These are phyloP conservation scores for Drosophila borealis DNA, from an alignment of 2,888 invertebrate genomes.

Conservation along the genomic window DNA sequence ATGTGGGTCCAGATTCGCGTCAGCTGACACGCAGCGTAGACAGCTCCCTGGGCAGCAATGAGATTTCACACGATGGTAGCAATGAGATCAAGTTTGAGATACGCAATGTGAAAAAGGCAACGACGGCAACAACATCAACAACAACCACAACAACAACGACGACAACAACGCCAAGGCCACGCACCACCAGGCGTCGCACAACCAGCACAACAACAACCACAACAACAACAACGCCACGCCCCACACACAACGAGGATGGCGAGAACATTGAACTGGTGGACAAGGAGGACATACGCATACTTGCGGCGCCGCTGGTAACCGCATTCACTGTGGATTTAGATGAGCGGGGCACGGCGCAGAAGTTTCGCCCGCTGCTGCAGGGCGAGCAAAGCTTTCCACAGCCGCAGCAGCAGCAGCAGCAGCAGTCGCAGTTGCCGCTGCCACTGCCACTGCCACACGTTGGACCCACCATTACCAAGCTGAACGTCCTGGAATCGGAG, in stretches of 20 bases:
- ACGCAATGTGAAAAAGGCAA: constrained; percentile 82
- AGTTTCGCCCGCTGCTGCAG: constrained; percentile 90
- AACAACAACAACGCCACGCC: constrained; percentile 88
- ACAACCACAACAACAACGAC: constrained; percentile 53
- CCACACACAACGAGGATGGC: constrained; percentile 89
- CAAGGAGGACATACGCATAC: constrained; percentile 91
- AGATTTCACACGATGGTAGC: constrained; percentile 78
- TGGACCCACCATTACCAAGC: constrained; percentile 82
- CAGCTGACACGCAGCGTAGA: constrained; percentile 84
- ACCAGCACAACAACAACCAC: constrained; percentile 73
- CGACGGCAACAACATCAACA: constrained; percentile 63
- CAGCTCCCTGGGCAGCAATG: constrained; percentile 81
- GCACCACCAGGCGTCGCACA: constrained; percentile 50
- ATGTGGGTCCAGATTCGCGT: constrained; percentile 65
- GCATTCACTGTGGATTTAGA: constrained; percentile 95
- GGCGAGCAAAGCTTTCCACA: constrained; percentile 33
- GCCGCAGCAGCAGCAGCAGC: constrained; percentile 32
- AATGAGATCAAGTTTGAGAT: constrained; percentile 83
- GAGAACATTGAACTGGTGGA: constrained; percentile 89
- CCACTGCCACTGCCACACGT: constrained; percentile 56
- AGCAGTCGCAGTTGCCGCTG: constrained; percentile 3
- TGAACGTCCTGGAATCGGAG: constrained; percentile 79
- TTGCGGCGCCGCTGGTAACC: constrained; percentile 92
- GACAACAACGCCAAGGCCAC: constrained; percentile 85
- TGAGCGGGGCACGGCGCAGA: constrained; percentile 91